Conservation (phyloP, 2,113 vertebrate species). For the Takifugu flavidus region DNA sequence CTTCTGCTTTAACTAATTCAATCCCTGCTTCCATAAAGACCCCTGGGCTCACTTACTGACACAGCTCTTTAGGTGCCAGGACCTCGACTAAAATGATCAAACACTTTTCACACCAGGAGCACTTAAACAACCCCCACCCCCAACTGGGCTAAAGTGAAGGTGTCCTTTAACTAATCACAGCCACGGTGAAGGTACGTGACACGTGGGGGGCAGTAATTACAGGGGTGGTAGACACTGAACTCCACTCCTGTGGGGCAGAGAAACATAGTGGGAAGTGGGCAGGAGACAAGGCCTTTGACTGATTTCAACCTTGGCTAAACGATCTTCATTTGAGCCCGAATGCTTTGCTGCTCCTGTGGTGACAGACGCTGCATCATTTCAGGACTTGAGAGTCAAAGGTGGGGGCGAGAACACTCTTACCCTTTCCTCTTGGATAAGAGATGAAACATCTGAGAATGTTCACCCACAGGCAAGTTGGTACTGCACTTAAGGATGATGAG, state of each 20-base stretch:
- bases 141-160: conserved; percentile 46
- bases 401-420: neutral
- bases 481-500: too few relatives aligned
- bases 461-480: too few relatives aligned
- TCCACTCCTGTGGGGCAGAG: conserved; percentile 49
- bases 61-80: conserved; percentile 46
- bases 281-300: conserved; percentile 54
- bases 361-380: conserved; percentile 38
- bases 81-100: conserved; percentile 51
- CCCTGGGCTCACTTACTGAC: conserved; percentile 36
- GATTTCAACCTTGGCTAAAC: conserved; percentile 71
- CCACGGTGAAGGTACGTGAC: neutral
- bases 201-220: conserved; percentile 54
- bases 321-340: conserved; percentile 50
- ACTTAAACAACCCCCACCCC: conserved; percentile 39
- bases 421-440: too few relatives aligned
- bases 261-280: conserved; percentile 41
- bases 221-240: conserved; percentile 66
- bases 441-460: too few relatives aligned
- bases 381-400: neutral
- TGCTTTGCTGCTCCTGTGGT: conserved; percentile 41
- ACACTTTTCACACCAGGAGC: conserved; percentile 48
- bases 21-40: neutral
- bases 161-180: conserved; percentile 55
- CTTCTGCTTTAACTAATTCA: neutral